Evolutionary conservation across 2,797 vertebrate genomes (phyloP).

Genomic region (Momotus momota): DNA sequence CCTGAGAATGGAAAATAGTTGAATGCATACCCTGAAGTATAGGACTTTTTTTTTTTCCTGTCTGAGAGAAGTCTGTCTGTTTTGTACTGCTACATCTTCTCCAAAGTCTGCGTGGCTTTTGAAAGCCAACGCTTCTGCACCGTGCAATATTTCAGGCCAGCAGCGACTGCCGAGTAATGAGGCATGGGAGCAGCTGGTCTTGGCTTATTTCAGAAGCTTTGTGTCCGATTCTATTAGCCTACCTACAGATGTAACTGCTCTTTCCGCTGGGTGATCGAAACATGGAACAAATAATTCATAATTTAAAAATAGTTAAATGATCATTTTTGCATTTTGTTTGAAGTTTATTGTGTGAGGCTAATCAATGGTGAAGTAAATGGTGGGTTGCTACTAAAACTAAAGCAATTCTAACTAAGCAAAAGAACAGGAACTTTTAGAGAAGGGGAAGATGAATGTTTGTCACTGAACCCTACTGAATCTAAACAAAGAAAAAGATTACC

Average conservation of each 20-base stretch:
- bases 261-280: constrained; percentile 59
- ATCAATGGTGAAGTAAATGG: constrained; percentile 29
- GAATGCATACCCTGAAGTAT: constrained; percentile 41
- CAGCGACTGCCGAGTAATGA: constrained; percentile 74
- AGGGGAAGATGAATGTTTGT: constrained; percentile 80
- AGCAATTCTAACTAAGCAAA: constrained; percentile 35
- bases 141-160: constrained; percentile 47
- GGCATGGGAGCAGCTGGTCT: constrained; percentile 74
- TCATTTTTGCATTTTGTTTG: constrained; percentile 49
- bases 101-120: constrained; percentile 70
- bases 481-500: constrained; percentile 86
- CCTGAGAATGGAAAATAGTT: constrained; percentile 68
- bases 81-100: constrained; percentile 65
- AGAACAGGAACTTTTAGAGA: constrained; percentile 77
- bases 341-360: constrained; percentile 44
- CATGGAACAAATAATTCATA: constrained; percentile 55
- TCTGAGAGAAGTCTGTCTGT: constrained; percentile 16
- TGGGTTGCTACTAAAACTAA: constrained; percentile 9
- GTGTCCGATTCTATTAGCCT: constrained; percentile 74
- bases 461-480: constrained; percentile 77
- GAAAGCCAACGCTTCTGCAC: constrained; percentile 50
- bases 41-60: not conserved
- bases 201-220: constrained; percentile 77
- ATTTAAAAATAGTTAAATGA: constrained; percentile 62
- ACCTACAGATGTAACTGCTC: constrained; percentile 68